phyloP scores from a whole-genome alignment of 2,113 vertebrate genomes.

The Etheostoma spectabile region DNA sequence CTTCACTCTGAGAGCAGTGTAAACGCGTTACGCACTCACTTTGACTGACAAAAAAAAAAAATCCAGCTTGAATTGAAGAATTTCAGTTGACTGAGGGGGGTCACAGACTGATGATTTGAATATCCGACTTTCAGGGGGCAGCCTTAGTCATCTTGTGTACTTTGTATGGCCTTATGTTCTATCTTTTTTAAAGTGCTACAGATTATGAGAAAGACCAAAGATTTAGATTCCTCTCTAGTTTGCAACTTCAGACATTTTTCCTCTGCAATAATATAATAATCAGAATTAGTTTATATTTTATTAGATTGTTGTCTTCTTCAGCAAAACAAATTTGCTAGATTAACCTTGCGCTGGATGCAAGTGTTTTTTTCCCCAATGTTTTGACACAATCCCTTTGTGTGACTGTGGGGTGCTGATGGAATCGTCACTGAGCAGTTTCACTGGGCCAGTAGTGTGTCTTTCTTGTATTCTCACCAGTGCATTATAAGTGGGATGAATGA shows the following conservation, averaged over 20 bases:
- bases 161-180: neutral
- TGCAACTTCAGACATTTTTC: constrained; percentile 20
- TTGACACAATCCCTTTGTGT: neutral
- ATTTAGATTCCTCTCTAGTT: neutral
- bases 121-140: no score
- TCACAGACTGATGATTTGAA: no score
- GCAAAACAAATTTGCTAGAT: neutral
- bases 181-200: constrained; percentile 15
- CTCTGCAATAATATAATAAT: constrained; percentile 7
- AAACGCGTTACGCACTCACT: no score
- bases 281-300: constrained; percentile 1
- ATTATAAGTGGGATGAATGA: neutral
- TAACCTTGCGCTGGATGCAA: constrained; percentile 63
- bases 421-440: neutral
- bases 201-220: constrained; percentile 18
- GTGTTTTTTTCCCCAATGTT: neutral
- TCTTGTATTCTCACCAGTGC: neutral
- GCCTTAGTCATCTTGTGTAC: neutral
- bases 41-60: no score
- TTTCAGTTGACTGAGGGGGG: no score
- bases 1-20: no score
- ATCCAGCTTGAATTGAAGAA: no score
- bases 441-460: neutral
- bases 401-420: neutral
- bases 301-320: neutral